Evolutionary conservation across 2,113 vertebrate species (phyloP), one percentile per base, ranked within the genome.

Genomic region (Grallaria varia): DNA sequence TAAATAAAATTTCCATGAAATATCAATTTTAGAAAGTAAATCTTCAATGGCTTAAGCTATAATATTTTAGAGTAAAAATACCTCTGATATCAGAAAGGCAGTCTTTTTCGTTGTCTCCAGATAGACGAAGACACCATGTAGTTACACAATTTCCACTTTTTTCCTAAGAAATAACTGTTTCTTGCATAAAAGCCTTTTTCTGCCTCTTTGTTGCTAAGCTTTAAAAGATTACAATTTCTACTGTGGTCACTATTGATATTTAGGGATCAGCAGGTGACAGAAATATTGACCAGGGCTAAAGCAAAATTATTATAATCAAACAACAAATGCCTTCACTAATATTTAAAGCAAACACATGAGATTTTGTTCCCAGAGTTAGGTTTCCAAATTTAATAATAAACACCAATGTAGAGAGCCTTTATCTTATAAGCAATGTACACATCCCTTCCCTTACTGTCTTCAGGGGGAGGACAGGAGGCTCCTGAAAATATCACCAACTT

Each of bases 1-100:
- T 83, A 93, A 94, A 93, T 94, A 96, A 69, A 66, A 67, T 80
- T 95, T 95, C 82, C 69, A 95, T 50, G 30, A 94, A 90, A 92
- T 81, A 80, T 19, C 64, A 49, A 16, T 94, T 93, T 96, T 84
- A 89, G 44, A 76, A 97, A 90, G 72, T 15, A 68, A 86, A 27
- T 55, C 67, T 90, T 94, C 56, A 81, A 66, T 47, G 40, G 82
- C 18, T 89, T 92, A 45, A 69, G 18, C 25, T 56, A 62, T 8
- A 33, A 91, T 14, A 69, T 75, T 74, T 59, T 85, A 52, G 73
- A 28, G 45, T 93, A 80, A 77, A 94, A 95, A 84, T 75, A 84
- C 33, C 27, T 91, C 40, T 86, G 82, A 80, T 42, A 91, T 81
- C 63, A 95, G 49, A 84, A 79, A 93, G 20, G 28, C 74, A 11